Evolutionary conservation across 2,888 invertebrate species (phyloP).

Genomic region (Biston stratarius): DNA sequence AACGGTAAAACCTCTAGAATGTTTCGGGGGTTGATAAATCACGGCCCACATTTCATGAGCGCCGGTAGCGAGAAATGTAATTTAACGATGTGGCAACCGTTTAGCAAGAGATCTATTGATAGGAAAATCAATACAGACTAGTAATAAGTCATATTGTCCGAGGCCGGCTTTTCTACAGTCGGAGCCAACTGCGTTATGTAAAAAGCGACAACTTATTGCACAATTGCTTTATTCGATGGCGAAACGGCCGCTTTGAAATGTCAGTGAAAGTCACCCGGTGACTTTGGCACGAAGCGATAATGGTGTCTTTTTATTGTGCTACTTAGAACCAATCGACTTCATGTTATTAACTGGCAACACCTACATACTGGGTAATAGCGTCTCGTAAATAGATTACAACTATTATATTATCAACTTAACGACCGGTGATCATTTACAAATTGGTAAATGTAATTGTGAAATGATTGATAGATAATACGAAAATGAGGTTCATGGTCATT

Average conservation of each 20-base stretch:
- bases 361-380: slow-evolving; percentile 15
- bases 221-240: slow-evolving; percentile 83
- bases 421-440: slow-evolving; percentile 24
- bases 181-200: slow-evolving; percentile 71
- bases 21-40: slow-evolving; percentile 28
- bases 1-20: slow-evolving; percentile 29
- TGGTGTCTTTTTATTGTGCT: slow-evolving; percentile 46
- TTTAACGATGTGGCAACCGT: slow-evolving; percentile 30
- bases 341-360: slow-evolving; percentile 23
- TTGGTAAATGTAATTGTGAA: slow-evolving; percentile 33
- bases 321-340: slow-evolving; percentile 34
- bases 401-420: slow-evolving; percentile 28
- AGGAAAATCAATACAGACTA: slow-evolving; percentile 34
- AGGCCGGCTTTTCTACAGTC: slow-evolving; percentile 49
- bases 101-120: slow-evolving; percentile 37
- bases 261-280: slow-evolving; percentile 83
- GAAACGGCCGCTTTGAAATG: slow-evolving; percentile 81
- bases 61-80: slow-evolving; percentile 23
- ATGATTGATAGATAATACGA: slow-evolving; percentile 47
- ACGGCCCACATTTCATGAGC: slow-evolving; percentile 3
- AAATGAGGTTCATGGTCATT: slow-evolving; percentile 60
- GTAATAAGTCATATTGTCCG: slow-evolving; percentile 38
- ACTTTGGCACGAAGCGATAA: slow-evolving; percentile 76
- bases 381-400: slow-evolving; percentile 22
- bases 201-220: slow-evolving; percentile 83